These are phyloP conservation scores for Agrotis segetum DNA, from an alignment of 2,888 invertebrate species.

Conservation along the genomic window DNA sequence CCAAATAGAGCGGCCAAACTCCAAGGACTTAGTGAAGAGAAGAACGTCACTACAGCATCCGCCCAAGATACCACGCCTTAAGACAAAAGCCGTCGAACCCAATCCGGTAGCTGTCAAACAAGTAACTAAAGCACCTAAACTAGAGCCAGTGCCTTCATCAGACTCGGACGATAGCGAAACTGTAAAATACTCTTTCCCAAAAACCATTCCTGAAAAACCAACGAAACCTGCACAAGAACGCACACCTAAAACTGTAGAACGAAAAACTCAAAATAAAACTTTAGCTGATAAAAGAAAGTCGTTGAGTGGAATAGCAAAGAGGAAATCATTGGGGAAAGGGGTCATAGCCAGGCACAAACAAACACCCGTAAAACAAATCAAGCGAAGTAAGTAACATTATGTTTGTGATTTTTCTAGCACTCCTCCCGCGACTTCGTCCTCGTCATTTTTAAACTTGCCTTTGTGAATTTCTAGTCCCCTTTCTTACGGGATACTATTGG, in stretches of 20 bases:
- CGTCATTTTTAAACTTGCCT: too few species aligned
- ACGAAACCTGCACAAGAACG: conserved; percentile 65
- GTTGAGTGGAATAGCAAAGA: conserved; percentile 80
- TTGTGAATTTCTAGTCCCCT: too few species aligned
- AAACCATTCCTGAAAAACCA: conserved; percentile 64
- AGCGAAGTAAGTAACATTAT: conserved; percentile 81
- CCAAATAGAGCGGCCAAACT: conserved; percentile 84
- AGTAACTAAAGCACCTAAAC: conserved; percentile 66
- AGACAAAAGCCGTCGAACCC: conserved; percentile 75
- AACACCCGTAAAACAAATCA: conserved; percentile 75
- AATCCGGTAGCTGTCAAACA: conserved; percentile 69
- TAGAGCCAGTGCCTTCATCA: conserved; percentile 74
- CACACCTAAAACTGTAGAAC: conserved; percentile 63
- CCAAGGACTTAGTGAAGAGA: conserved; percentile 82
- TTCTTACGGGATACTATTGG: too few species aligned
- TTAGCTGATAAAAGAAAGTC: conserved; percentile 80
- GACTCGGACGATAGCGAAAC: conserved; percentile 87
- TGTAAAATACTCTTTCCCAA: conserved; percentile 87
- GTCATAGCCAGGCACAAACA: conserved; percentile 72
- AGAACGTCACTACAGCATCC: conserved; percentile 84
- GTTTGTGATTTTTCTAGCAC: neutral
- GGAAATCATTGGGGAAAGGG: conserved; percentile 80
- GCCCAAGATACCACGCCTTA: conserved; percentile 83
- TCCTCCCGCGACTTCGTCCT: too few species aligned
- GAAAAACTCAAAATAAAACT: conserved; percentile 72